A percentile compares a stretch with the other conserved stretches of the same genome.
Conservation (phyloP, 2,113 vertebrate species). For the Cinclus cinclus region DNA sequence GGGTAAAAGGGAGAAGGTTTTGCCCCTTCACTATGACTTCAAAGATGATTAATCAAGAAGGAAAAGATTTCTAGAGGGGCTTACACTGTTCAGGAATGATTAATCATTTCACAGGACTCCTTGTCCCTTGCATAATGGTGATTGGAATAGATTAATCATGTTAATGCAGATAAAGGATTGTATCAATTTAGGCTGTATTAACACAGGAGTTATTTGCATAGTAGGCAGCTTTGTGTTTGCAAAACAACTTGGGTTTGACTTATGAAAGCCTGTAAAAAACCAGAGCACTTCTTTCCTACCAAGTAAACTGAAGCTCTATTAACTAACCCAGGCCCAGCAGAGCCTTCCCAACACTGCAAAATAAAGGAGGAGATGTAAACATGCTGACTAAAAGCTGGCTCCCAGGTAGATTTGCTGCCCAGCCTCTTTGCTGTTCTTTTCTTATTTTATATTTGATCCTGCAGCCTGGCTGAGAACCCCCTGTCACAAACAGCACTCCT, state of each 20-base stretch:
- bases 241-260: slow-evolving; percentile 54
- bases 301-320: slow-evolving; percentile 11
- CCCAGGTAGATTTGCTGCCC: neutral
- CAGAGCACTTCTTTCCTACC: neutral
- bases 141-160: slow-evolving; percentile 75
- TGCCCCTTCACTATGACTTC: slow-evolving; percentile 65
- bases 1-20: slow-evolving; percentile 56
- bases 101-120: slow-evolving; percentile 71
- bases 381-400: neutral
- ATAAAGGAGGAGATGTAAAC: neutral
- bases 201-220: slow-evolving; percentile 72
- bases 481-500: neutral
- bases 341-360: neutral
- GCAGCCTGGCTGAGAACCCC: neutral
- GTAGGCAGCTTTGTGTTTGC: slow-evolving; percentile 61
- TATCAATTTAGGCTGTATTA: slow-evolving; percentile 64
- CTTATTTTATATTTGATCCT: neutral
- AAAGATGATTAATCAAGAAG: slow-evolving; percentile 75
- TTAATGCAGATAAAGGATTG: slow-evolving; percentile 71
- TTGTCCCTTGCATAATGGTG: slow-evolving; percentile 67
- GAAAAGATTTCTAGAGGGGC: slow-evolving; percentile 68
- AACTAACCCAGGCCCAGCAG: neutral
- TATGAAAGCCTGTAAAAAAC: neutral
- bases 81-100: slow-evolving; percentile 73
- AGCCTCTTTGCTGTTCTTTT: neutral